These are phyloP conservation scores for Chrysodeixis includens DNA, from an alignment of 2,888 invertebrate genomes.

Conservation along the genomic window DNA sequence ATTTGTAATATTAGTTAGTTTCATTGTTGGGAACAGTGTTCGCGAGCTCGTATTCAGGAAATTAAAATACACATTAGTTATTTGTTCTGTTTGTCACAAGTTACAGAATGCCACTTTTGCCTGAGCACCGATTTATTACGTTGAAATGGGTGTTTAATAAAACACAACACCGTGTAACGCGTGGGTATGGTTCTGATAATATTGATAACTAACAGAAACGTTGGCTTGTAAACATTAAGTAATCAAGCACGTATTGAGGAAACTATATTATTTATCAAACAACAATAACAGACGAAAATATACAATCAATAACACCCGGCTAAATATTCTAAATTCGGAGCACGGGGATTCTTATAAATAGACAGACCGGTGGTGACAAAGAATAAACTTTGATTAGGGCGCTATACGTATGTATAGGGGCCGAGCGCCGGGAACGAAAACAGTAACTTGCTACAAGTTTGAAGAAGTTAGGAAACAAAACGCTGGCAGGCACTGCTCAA, in stretches of 20 bases:
- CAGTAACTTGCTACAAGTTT: slow-evolving; percentile 29
- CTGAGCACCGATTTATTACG: not conserved
- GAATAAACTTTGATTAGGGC: slow-evolving; percentile 38
- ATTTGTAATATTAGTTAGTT: slow-evolving; percentile 5
- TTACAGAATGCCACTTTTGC: not conserved
- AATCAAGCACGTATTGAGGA: not conserved
- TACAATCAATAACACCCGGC: slow-evolving; percentile 20
- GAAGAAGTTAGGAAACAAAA: slow-evolving; percentile 27
- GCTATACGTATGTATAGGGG: slow-evolving; percentile 16
- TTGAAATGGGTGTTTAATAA: not conserved
- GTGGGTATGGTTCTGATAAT: not conserved
- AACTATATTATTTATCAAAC: not conserved
- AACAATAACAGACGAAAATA: slow-evolving; percentile 16
- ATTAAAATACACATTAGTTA: not conserved
- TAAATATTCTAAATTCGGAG: slow-evolving; percentile 23
- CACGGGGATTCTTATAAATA: slow-evolving; percentile 22
- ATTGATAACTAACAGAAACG: not conserved
- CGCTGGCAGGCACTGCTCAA: slow-evolving; percentile 16
- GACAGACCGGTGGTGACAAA: slow-evolving; percentile 17
- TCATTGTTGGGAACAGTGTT: not conserved
- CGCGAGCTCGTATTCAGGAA: slow-evolving; percentile 2
- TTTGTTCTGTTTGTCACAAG: not conserved
- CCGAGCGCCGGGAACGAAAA: slow-evolving; percentile 15
- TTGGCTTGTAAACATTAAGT: not conserved
- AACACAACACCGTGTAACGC: not conserved